Evolutionary conservation across 2,797 vertebrate genomes (phyloP).

Genomic region (Danio jaintianensis): DNA sequence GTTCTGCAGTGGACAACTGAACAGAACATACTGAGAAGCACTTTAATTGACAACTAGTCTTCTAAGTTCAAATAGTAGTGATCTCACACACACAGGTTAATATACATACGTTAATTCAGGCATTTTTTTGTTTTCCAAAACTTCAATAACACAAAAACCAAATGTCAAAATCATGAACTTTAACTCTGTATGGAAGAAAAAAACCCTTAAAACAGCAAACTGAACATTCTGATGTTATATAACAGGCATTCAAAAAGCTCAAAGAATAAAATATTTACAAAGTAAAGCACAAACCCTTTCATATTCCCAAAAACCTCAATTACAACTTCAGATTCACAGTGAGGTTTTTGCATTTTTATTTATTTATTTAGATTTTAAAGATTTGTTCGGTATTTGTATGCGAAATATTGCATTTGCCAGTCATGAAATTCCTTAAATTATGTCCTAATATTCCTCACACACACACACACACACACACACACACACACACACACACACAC

Average conservation of each 20-base stretch:
- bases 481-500: constrained; percentile 17
- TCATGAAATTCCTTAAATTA: background rate
- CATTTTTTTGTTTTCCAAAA: constrained; percentile 11
- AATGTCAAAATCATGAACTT: background rate
- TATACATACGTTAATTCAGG: background rate
- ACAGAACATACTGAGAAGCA: constrained; percentile 15
- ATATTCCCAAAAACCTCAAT: constrained; percentile 18
- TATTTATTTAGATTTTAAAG: background rate
- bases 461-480: background rate
- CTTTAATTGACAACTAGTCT: background rate
- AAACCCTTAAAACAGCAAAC: constrained; percentile 30
- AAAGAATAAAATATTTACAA: constrained; percentile 46
- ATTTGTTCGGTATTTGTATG: constrained; percentile 9
- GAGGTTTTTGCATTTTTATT: background rate
- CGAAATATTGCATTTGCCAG: constrained; percentile 29
- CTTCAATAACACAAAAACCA: background rate
- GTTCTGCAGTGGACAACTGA: constrained; percentile 1
- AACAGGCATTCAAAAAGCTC: constrained; percentile 20
- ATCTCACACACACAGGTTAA: too few relatives aligned
- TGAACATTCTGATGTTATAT: constrained; percentile 8
- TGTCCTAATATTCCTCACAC: background rate
- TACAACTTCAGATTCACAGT: constrained; percentile 29
- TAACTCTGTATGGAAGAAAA: constrained; percentile 1
- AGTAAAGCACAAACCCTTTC: constrained; percentile 17
- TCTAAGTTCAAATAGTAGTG: too few relatives aligned